These are phyloP conservation scores for Chrysolina oricalcia DNA, from an alignment of 2,888 invertebrate genomes.

Conservation along the genomic window DNA sequence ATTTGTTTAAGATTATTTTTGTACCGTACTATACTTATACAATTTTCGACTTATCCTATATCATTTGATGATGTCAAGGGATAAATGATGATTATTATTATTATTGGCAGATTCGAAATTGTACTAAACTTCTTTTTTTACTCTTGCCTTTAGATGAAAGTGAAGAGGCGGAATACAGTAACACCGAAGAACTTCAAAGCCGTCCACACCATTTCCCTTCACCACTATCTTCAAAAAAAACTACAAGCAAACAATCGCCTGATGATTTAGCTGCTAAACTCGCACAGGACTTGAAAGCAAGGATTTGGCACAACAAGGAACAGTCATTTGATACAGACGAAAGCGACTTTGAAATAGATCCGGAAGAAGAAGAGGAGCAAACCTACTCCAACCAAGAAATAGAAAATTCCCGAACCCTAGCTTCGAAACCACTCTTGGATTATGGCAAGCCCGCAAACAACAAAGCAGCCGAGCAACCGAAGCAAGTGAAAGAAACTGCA, in stretches of 20 bases:
- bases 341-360: neutral
- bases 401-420: neutral
- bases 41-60: too few relatives aligned
- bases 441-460: neutral
- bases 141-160: neutral
- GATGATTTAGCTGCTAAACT: conserved; percentile 28
- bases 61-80: too few relatives aligned
- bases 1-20: too few relatives aligned
- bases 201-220: neutral
- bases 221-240: neutral
- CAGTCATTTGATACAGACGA: neutral
- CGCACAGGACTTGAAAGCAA: conserved; percentile 20
- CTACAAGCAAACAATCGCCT: neutral
- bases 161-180: conserved; percentile 3
- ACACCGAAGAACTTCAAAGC: neutral
- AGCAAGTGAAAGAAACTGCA: neutral
- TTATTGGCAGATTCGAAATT: too few relatives aligned
- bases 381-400: neutral
- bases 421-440: neutral
- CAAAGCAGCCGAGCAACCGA: neutral
- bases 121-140: too few relatives aligned
- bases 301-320: neutral
- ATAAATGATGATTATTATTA: too few relatives aligned
- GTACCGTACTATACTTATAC: too few relatives aligned
- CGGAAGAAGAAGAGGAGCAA: conserved; percentile 1